Evolutionary conservation across 1,140 invertebrate species (phyloP), one percentile per base, ranked within the genome.

Genomic region (Varroa destructor): DNA sequence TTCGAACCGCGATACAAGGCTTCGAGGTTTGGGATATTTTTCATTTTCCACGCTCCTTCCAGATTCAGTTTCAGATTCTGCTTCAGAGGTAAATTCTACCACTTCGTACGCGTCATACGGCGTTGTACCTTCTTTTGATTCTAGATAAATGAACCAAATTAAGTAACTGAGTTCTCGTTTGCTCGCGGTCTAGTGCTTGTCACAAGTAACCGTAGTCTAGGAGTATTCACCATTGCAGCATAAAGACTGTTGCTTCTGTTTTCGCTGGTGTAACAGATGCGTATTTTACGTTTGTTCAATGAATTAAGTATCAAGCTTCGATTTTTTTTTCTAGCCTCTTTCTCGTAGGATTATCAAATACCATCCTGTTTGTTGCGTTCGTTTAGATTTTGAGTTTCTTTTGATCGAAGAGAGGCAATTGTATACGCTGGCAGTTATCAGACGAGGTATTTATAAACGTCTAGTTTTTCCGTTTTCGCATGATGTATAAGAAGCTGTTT

Each of bases 11-110:
- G 61, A 67, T 46, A 37, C 61, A 43, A 67, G 46, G 8, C 8
- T 51, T 51, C 46, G 46, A 67, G 61, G 12, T 40, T 46, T 67
- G 14, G 12, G 61, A 14, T 12, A 46, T 67, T 46, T 12, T 14
- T 37, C 12, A 67, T 67, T 67, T 46, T 67, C 61, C 3, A 14
- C 61, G 12, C 37, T 37, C 2, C 61, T 40, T 12, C 61, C 61
- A 12, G 61, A 67, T 46, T 67, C 61, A 12, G 61, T 67, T 37
- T 67, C 61, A 40, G 40, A 43, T 40, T 67, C 61, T 12, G 61
- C 61, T 67, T 67, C 61, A 2, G 61, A 67, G 12, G 61, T 67
- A 40, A 67, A 67, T 37, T 67, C 12, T 12, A 67, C 61, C 12
- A 46, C 46, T 46, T 67, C 61, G 37, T 67, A 67, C 14, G 61